Evolutionary conservation across 2,888 invertebrate genomes (phyloP), one percentile per base, ranked within the genome.

Genomic region (Chrysotoxum bicinctum): DNA sequence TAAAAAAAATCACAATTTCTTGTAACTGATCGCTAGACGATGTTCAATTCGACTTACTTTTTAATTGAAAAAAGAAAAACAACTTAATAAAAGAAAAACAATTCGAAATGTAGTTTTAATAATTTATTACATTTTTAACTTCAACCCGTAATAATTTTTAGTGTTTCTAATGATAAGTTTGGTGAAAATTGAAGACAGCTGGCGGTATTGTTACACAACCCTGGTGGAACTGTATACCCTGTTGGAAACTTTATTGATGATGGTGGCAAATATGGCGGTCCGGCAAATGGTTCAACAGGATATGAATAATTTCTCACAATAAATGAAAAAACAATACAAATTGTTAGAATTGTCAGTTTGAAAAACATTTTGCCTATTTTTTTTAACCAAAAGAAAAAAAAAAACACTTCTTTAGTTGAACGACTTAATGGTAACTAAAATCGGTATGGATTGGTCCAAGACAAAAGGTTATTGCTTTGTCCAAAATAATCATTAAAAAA

Each of bases 141-240:
- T 7, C 32, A 64, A 14, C 64, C 64, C 2, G 45, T 32, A 10
- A 26, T 21, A 32, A 48, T 64, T 62, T 60, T 60, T 7, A 60
- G 19, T 9, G 60, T 40, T 10, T 40, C 9, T 9, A 26, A 26
- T 26, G 26, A 26, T 7, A 26, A 26, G 7, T 4, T 7, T 26
- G 26, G 26, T 5, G 26, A 26, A 26, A 7, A 2, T 26, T 6
- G 1, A 26, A 7, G 26, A 26, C 26, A 26, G 4, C 26, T 26
- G 7, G 2, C 26, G 5, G 4, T 3, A 26, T 3, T 26, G 5
- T 26, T 26, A 4, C 26, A 26, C 5, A 7, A 26, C 26, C 26
- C 7, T 26, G 26, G 2, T 4, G 26, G 26, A 26, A 26, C 5
- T 0, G 26, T 6, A 26, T 26, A n/a, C n/a, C n/a, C n/a, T n/a